Evolutionary conservation across 2,113 vertebrate species (phyloP), one percentile per base, ranked within the genome.

Genomic region (Centropus bengalensis): DNA sequence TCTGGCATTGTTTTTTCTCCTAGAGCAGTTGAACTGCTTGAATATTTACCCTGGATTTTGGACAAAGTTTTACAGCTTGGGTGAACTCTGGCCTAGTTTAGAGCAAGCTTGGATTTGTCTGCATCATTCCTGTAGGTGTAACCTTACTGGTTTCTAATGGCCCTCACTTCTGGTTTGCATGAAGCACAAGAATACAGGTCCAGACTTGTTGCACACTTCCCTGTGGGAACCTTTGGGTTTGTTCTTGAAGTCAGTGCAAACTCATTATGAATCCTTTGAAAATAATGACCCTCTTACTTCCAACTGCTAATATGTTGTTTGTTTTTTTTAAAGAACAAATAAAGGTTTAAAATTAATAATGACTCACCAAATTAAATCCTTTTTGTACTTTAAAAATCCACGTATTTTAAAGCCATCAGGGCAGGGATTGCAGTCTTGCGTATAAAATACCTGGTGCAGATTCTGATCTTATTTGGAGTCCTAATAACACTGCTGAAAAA

Each of bases 1-100:
- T 70, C 69, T 5, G 0, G 58, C 71, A 38, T 60, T 91, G 56
- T 33, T 81, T 62, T 70, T 81, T 40, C 19, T 45, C 19, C 21
- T 71, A 0, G 45, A 87, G 76, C 1, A 16, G n/a, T 80, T 60
- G 40, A 71, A 58, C 30, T 73, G 32, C 40, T 26, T 89, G 60
- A 84, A 42, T 77, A 67, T 86, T 89, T 82, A 38, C 59, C 75
- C 44, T 80, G 45, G 6, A 70, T 91, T 62, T 64, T 82, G 52
- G 77, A 89, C 56, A 30, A 81, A 64, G 69, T 86, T 86, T 89
- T 84, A n/a, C 49, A 56, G 73, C 73, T 40, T 21, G 7, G 23
- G 74, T 0, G 10, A 88, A 64, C 87, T 84, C 52, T 94, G 87
- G 82, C 70, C 84, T 89, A 82, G 54, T 96, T 92, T 54, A 85